These are phyloP conservation scores for Plecturocebus donacophilus DNA, from an alignment of 2,113 vertebrate species.

Conservation along the genomic window DNA sequence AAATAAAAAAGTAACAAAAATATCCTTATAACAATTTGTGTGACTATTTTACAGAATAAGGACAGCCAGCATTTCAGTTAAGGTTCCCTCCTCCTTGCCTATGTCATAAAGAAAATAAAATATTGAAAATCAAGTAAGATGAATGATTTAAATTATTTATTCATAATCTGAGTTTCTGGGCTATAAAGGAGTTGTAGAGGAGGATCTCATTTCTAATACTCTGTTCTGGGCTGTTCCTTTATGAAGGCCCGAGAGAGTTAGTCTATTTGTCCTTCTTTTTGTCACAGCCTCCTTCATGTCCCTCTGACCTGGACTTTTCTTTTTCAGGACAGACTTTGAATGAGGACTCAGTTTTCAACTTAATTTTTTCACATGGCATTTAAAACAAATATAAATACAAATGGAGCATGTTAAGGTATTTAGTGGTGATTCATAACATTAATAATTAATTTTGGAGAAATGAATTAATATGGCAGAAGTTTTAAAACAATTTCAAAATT, in stretches of 20 bases:
- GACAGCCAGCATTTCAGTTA: neutral
- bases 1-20: neutral
- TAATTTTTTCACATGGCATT: neutral
- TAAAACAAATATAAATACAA: neutral
- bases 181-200: neutral
- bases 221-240: neutral
- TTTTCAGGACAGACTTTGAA: neutral
- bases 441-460: neutral
- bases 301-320: neutral
- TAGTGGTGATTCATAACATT: neutral
- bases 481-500: conserved; percentile 32
- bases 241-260: neutral
- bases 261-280: neutral
- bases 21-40: neutral
- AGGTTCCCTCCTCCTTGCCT: neutral
- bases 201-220: neutral
- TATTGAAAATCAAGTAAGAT: neutral
- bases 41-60: neutral
- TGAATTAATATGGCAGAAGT: neutral
- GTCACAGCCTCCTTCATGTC: neutral
- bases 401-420: neutral
- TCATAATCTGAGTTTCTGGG: conserved; percentile 12
- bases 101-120: neutral
- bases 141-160: conserved; percentile 6
- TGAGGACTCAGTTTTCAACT: neutral